Evolutionary conservation across 2,113 vertebrate species (phyloP).

Genomic region (Hippolais icterina): DNA sequence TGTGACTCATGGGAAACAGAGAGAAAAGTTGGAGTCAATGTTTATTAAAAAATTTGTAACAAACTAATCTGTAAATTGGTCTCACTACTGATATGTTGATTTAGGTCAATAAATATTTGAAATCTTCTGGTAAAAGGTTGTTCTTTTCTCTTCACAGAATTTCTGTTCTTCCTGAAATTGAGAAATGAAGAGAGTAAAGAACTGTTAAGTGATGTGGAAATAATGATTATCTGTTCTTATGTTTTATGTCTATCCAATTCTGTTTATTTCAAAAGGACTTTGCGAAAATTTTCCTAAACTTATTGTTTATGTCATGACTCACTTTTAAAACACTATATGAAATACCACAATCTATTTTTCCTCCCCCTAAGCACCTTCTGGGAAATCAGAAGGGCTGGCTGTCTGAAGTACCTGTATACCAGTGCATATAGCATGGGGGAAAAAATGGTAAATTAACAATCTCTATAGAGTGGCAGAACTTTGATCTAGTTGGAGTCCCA

Average conservation of each 20-base stretch:
- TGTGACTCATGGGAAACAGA: neutral
- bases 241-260: neutral
- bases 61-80: neutral
- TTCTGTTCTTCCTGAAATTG: neutral
- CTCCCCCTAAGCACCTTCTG: neutral
- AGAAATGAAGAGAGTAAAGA: neutral
- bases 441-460: rapidly evolving
- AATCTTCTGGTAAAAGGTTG: neutral
- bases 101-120: neutral
- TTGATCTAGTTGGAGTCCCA: neutral
- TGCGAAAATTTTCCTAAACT: neutral
- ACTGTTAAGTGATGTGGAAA: neutral
- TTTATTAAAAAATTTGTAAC: neutral
- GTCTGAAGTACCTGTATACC: neutral
- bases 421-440: neutral
- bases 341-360: neutral
- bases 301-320: neutral
- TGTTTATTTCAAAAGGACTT: neutral
- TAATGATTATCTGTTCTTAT: neutral
- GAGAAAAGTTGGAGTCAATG: neutral
- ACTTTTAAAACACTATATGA: neutral
- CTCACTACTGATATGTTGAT: neutral
- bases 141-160: neutral
- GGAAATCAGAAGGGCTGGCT: neutral
- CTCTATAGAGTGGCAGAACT: neutral